Percentiles rank a stretch among this genome's conserved stretches.
Conservation (phyloP, 2,888 invertebrate species). For the Epistrophe grossulariae region DNA sequence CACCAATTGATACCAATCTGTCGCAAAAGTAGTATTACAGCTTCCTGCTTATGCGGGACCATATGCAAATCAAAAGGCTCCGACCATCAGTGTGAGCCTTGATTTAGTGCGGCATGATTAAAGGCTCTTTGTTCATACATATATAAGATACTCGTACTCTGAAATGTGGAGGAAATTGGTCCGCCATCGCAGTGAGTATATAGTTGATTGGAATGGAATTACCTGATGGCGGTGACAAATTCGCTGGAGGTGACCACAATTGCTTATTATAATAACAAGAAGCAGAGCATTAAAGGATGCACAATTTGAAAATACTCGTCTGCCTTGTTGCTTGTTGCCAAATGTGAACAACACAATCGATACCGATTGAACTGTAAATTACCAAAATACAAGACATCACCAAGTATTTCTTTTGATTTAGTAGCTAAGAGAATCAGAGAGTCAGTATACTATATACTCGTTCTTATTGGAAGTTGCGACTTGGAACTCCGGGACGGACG, state of each 20-base stretch:
- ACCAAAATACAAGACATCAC: slow-evolving; percentile 43
- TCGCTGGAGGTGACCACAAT: slow-evolving; percentile 69
- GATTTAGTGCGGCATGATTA: slow-evolving; percentile 73
- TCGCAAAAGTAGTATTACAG: slow-evolving; percentile 65
- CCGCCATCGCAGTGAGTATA: slow-evolving; percentile 27
- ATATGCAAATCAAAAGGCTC: slow-evolving; percentile 70
- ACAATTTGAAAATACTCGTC: slow-evolving; percentile 13
- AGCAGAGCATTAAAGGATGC: slow-evolving; percentile 27
- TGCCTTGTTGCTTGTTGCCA: slow-evolving; percentile 17
- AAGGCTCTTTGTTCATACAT: slow-evolving; percentile 70
- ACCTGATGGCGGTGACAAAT: slow-evolving; percentile 75
- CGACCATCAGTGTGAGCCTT: slow-evolving; percentile 10
- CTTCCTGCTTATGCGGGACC: slow-evolving; percentile 70
- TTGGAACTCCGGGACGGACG: neutral
- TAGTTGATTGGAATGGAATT: slow-evolving; percentile 70
- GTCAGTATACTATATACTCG: neutral
- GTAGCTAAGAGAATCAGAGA: slow-evolving; percentile 39
- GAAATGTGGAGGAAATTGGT: slow-evolving; percentile 66
- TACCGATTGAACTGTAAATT: slow-evolving; percentile 69
- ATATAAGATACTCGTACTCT: neutral
- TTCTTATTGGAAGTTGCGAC: neutral
- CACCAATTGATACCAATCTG: slow-evolving; percentile 75
- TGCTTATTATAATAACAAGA: slow-evolving; percentile 52
- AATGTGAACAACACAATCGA: slow-evolving; percentile 7
- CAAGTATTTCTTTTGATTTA: slow-evolving; percentile 54